These are phyloP conservation scores for Thumatha senex DNA, from an alignment of 2,888 invertebrate species.

Conservation along the genomic window DNA sequence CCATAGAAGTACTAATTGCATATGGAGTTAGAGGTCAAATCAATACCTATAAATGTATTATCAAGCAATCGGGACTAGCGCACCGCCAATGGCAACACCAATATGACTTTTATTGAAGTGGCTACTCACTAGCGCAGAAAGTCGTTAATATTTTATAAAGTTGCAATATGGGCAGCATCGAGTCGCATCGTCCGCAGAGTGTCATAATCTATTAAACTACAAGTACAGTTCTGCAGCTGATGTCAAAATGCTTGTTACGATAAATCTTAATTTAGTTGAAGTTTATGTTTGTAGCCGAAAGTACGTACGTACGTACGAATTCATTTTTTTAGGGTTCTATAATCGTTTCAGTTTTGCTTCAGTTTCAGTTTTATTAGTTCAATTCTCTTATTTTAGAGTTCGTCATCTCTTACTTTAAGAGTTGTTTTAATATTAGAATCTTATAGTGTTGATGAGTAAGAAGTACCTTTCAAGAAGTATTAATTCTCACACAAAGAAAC, in stretches of 20 bases:
- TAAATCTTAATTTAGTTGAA: not conserved
- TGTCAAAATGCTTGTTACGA: constrained; percentile 6
- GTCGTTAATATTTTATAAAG: constrained; percentile 30
- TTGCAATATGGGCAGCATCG: constrained; percentile 17
- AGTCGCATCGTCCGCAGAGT: constrained; percentile 14
- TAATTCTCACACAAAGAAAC: too few species aligned
- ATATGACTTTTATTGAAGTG: constrained; percentile 19
- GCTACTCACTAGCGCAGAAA: constrained; percentile 15
- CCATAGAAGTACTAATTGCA: constrained; percentile 25
- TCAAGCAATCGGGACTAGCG: constrained; percentile 19
- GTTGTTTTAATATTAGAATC: too few species aligned
- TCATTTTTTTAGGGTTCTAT: too few species aligned
- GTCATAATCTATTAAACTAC: constrained; percentile 19
- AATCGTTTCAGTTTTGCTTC: too few species aligned
- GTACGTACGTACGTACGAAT: too few species aligned
- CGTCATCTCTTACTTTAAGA: too few species aligned
- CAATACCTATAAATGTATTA: constrained; percentile 10
- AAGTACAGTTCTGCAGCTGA: constrained; percentile 20
- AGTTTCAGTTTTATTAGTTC: too few species aligned
- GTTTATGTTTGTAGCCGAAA: not conserved
- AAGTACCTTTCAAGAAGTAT: too few species aligned
- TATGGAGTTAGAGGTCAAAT: constrained; percentile 2
- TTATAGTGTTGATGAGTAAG: too few species aligned
- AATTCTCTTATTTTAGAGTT: too few species aligned
- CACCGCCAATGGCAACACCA: constrained; percentile 2